Evolutionary conservation across 1,140 invertebrate genomes (phyloP).

Genomic region (Uloborus diversus): DNA sequence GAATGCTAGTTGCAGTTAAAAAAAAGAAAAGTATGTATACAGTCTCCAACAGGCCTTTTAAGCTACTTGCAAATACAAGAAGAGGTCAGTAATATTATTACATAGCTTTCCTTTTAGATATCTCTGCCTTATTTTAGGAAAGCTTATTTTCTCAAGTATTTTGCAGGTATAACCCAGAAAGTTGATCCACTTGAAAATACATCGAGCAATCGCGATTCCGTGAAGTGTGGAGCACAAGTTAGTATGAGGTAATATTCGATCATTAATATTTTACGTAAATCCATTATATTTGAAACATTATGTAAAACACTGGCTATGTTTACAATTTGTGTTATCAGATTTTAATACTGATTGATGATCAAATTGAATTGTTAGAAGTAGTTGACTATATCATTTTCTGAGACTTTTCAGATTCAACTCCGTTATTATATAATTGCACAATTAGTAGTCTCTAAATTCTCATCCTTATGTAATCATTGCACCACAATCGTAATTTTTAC

Average conservation of each 20-base stretch:
- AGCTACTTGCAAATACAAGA: conserved; percentile 84
- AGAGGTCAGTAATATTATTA: conserved; percentile 71
- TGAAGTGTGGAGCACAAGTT: conserved; percentile 10
- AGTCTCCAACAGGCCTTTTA: conserved; percentile 83
- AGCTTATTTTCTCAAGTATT: conserved; percentile 67
- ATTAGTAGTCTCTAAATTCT: no score
- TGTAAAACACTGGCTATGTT: no score
- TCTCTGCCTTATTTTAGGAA: not conserved
- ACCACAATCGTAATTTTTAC: no score
- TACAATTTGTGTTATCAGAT: no score
- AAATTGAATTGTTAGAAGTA: no score
- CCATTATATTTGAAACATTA: no score
- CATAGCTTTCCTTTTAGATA: not conserved
- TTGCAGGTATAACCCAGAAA: conserved; percentile 60
- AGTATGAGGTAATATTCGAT: conserved; percentile 49
- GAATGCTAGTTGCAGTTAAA: conserved; percentile 9
- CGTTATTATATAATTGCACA: no score
- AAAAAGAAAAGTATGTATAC: conserved; percentile 75
- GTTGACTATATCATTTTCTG: no score
- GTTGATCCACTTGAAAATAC: conserved; percentile 74
- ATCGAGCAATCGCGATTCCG: conserved; percentile 70
- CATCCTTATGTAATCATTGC: no score
- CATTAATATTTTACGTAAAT: no score
- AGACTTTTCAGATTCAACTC: no score
- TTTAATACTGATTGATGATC: no score